Conservation (phyloP, 2,888 invertebrate species). For the Leptothorax acervorum region DNA sequence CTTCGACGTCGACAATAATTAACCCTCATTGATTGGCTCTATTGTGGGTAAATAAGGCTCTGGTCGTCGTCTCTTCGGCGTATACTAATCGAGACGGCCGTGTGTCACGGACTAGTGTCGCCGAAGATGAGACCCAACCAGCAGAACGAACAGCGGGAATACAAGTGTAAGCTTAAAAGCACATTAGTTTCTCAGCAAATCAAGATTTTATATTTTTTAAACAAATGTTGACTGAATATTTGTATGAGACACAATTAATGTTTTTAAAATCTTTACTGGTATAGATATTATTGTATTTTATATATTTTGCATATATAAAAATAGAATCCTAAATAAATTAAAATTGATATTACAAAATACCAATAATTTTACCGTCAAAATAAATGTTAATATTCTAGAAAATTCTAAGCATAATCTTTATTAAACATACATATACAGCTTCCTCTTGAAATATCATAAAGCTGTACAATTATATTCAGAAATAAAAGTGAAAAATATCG, state of each 20-base stretch:
- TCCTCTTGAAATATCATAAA: neutral
- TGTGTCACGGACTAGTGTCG: slow-evolving; percentile 24
- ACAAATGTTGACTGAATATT: neutral
- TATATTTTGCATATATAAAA: neutral
- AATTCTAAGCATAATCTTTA: neutral
- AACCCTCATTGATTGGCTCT: slow-evolving; percentile 75
- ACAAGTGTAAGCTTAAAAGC: slow-evolving; percentile 34
- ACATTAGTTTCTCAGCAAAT: slow-evolving; percentile 1
- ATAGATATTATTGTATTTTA: neutral
- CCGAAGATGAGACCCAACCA: slow-evolving; percentile 19
- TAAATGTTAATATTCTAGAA: neutral
- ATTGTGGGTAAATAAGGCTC: slow-evolving; percentile 74
- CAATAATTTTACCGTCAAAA: neutral
- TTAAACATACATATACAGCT: neutral
- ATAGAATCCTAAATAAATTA: neutral
- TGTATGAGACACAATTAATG: neutral
- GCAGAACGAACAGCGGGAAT: slow-evolving; percentile 53
- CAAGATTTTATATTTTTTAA: slow-evolving; percentile 6
- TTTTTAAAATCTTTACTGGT: neutral
- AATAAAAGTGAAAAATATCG: slow-evolving; percentile 2
- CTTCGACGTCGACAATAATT: slow-evolving; percentile 71
- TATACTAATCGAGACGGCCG: slow-evolving; percentile 44
- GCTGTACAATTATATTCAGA: neutral
- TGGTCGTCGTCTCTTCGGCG: slow-evolving; percentile 50
- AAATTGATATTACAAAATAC: neutral